A percentile compares a stretch with the other conserved stretches of the same genome.
These are phyloP conservation scores for Copsychus sechellarum DNA, from an alignment of 2,113 vertebrate genomes.

Conservation along the genomic window DNA sequence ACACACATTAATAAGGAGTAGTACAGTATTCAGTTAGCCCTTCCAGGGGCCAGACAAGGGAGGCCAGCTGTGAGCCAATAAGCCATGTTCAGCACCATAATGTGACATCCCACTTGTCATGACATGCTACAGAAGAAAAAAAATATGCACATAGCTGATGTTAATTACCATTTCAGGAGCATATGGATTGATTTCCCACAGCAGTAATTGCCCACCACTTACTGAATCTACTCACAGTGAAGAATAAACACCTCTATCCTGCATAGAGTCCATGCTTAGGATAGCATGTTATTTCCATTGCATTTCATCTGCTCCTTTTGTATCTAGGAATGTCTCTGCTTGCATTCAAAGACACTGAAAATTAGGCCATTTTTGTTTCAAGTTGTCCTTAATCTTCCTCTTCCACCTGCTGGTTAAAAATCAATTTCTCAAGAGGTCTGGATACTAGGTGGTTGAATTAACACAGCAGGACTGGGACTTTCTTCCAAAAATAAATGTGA, in stretches of 20 bases:
- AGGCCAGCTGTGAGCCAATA: neutral
- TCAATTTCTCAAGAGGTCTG: slow-evolving; percentile 17
- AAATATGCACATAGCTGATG: neutral
- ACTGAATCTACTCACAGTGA: neutral
- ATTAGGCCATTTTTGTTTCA: neutral
- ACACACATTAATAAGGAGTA: neutral
- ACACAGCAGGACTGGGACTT: neutral
- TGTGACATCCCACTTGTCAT: neutral
- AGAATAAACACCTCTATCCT: neutral
- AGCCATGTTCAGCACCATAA: neutral
- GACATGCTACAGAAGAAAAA: neutral
- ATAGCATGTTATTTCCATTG: neutral
- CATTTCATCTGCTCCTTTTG: neutral
- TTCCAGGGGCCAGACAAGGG: neutral
- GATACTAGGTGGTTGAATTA: neutral
- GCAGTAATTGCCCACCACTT: neutral
- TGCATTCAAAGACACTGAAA: neutral
- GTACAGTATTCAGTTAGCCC: neutral
- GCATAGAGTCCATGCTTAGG: neutral
- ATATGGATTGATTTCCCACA: neutral
- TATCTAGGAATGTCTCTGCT: neutral
- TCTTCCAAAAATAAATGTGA: slow-evolving; percentile 6
- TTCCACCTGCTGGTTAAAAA: slow-evolving; percentile 19
- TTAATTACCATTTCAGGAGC: neutral
- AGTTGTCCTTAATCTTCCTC: neutral